These are phyloP conservation scores for Steinernema scapterisci DNA, from an alignment of 2,888 invertebrate genomes.

Conservation along the genomic window DNA sequence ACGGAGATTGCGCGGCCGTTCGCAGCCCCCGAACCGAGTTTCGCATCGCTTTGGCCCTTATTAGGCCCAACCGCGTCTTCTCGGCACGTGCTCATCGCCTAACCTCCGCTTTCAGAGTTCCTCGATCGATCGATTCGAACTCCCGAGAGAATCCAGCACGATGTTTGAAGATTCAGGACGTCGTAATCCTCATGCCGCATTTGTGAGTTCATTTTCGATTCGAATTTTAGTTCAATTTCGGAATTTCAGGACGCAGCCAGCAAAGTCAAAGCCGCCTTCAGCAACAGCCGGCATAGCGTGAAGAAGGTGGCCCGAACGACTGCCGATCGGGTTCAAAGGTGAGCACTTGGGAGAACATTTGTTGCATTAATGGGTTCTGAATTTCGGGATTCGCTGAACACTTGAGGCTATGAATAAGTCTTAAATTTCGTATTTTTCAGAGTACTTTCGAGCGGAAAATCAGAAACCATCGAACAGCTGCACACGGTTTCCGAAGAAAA, in stretches of 20 bases:
- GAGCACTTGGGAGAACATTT: too few species aligned
- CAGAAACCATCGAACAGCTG: constrained; percentile 17
- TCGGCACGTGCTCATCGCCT: too few species aligned
- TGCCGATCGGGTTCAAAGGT: constrained; percentile 21
- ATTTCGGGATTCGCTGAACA: background rate
- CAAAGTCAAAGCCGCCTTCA: constrained; percentile 9
- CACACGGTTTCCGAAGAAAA: constrained; percentile 17
- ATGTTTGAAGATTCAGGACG: constrained; percentile 15
- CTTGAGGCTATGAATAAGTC: too few species aligned
- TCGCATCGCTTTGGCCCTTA: constrained; percentile 3
- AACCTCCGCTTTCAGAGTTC: background rate
- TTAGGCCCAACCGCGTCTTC: background rate
- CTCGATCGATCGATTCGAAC: too few species aligned
- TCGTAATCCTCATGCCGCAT: constrained; percentile 6
- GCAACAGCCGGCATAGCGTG: constrained; percentile 13
- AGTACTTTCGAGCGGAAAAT: constrained; percentile 28
- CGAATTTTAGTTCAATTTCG: background rate
- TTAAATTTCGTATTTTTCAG: background rate
- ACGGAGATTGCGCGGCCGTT: background rate
- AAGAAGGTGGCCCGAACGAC: constrained; percentile 25
- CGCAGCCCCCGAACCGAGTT: background rate
- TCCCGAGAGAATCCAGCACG: too few species aligned
- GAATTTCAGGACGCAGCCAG: constrained; percentile 2
- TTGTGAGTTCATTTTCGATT: background rate
- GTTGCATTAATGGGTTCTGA: background rate